These are phyloP conservation scores for Monopterus albus DNA, from an alignment of 2,113 vertebrate species.

Conservation along the genomic window DNA sequence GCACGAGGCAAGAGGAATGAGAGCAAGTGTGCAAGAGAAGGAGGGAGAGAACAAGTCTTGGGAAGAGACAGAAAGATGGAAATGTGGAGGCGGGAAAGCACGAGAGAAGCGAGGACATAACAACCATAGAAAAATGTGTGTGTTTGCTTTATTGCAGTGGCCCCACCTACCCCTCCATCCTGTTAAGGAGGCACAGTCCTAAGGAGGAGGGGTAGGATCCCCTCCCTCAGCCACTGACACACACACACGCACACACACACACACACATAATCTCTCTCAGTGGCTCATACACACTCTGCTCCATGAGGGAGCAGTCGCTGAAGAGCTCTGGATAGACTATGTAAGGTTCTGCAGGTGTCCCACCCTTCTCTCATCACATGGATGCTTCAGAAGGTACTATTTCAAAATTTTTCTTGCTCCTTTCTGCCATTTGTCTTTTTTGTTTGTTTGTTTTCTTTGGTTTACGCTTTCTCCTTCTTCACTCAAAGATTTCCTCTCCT, in stretches of 20 bases:
- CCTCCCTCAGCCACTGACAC: slow-evolving; percentile 72
- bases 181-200: slow-evolving; percentile 77
- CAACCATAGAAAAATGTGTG: slow-evolving; percentile 66
- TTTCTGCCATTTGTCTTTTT: neutral
- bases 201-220: slow-evolving; percentile 79
- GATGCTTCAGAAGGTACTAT: slow-evolving; percentile 77
- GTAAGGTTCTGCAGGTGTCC: slow-evolving; percentile 79
- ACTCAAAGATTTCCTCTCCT: slow-evolving; percentile 29
- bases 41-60: slow-evolving; percentile 61
- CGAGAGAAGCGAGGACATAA: slow-evolving; percentile 64
- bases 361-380: slow-evolving; percentile 68
- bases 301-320: slow-evolving; percentile 82
- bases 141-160: slow-evolving; percentile 79
- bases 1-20: slow-evolving; percentile 42
- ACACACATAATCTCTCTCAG: slow-evolving; percentile 58
- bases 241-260: slow-evolving; percentile 66
- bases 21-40: slow-evolving; percentile 50
- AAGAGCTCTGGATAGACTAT: slow-evolving; percentile 73
- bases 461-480: slow-evolving; percentile 9
- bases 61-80: slow-evolving; percentile 66
- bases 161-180: slow-evolving; percentile 82
- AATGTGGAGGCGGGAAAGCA: slow-evolving; percentile 76
- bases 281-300: slow-evolving; percentile 70
- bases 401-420: slow-evolving; percentile 20
- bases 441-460: slow-evolving; percentile 28